Percentiles rank a stretch among this genome's conserved stretches.
Evolutionary conservation across 2,797 vertebrate species (phyloP).

Genomic region (Ctenochaetus hawaiiensis): DNA sequence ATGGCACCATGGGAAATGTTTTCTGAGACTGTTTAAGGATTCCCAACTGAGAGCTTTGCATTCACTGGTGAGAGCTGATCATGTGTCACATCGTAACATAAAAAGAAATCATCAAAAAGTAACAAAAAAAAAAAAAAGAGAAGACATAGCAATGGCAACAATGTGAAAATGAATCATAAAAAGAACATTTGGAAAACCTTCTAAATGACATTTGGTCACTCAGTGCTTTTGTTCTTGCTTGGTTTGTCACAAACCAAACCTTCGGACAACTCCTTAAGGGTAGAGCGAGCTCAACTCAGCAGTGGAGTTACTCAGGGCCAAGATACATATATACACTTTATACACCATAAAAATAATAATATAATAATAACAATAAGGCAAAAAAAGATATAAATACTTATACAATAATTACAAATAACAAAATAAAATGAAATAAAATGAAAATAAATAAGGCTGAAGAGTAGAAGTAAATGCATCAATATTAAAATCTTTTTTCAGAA

Average conservation of each 20-base stretch:
- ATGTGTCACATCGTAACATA: constrained; percentile 51
- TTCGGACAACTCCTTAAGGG: constrained; percentile 74
- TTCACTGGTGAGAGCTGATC: constrained; percentile 63
- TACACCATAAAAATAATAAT: constrained; percentile 80
- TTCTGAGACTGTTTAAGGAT: constrained; percentile 67
- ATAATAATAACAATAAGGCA: constrained; percentile 80
- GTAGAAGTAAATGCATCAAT: constrained; percentile 83
- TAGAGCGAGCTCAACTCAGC: constrained; percentile 79
- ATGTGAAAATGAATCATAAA: constrained; percentile 60
- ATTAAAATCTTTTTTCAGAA: constrained; percentile 82
- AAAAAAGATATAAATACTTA: constrained; percentile 85
- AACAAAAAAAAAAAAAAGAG: constrained; percentile 20
- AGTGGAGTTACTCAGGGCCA: constrained; percentile 78
- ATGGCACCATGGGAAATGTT: constrained; percentile 70
- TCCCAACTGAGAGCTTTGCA: constrained; percentile 70
- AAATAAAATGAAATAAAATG: constrained; percentile 69
- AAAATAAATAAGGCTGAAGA: constrained; percentile 87
- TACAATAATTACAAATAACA: constrained; percentile 80
- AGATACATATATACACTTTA: constrained; percentile 81
- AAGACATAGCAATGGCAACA: constrained; percentile 54
- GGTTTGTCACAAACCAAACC: constrained; percentile 75
- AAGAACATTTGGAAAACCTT: constrained; percentile 76
- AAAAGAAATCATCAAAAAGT: constrained; percentile 1
- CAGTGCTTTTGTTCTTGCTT: constrained; percentile 85
- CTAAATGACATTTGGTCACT: constrained; percentile 85